Base-by-base conservation (phyloP, 2,888 invertebrate species). In the Leptopterna dolabrata region DNA sequence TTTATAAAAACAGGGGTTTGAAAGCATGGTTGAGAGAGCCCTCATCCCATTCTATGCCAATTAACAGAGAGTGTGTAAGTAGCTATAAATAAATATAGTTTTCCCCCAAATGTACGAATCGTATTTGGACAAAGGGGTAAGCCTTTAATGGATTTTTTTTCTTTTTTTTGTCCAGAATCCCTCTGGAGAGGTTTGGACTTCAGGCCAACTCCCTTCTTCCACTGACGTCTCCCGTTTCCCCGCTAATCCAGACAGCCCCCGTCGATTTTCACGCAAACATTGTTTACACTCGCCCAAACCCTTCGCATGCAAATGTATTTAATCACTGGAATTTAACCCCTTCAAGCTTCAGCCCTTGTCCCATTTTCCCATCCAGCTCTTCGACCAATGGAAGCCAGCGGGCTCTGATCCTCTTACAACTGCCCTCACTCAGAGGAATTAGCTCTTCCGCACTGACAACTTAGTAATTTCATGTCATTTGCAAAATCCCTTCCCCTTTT, bases 281-380 rank as follows among this genome's bases (percentile, higher is more conserved):
- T 85, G 85, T 85, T 85, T 73, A 85, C 85, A 85, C 16, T n/a
- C 36, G 85, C 73, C 85, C 7, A 4, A 2, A 36, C 36, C 81
- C 85, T 47, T 85, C 85, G 85, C 85, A 85, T 85, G 85, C 85
- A 85, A 85, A 85, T 85, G 85, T 85, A 85, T 85, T 85, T 73
- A 85, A 85, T 85, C 85, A 85, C 85, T 47, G 73, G 71, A 83
- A 70, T 81, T 81, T 55, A 81, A 81, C 27, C 81, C 81, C 81
- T 81, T 30, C 36, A 24, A 27, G 78, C 78, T 45, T 19, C 36
- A 27, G 29, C 16, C 19, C 29, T 51, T 55, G 29, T 51, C 81
- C 81, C 29, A 2, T 36, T 36, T 43, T 9, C 78, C 41, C 27
- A 27, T 47, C 81, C 24, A 16, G 27, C 78, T 36, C 78, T n/a